Conservation (phyloP, 2,113 vertebrate species). For the Cyanistes caeruleus region DNA sequence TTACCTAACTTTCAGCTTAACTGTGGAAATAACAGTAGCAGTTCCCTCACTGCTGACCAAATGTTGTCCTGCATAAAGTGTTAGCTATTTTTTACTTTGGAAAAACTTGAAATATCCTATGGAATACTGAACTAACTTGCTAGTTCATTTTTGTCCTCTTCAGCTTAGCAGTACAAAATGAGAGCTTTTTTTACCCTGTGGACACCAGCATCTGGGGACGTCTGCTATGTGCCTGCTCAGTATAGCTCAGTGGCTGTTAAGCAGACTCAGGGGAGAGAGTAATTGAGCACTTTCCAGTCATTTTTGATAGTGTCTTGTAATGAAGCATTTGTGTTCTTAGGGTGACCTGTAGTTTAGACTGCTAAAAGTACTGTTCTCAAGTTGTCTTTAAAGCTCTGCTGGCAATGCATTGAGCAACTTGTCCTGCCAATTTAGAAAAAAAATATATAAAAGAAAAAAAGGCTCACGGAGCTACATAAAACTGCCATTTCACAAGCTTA, state of each 20-base stretch:
- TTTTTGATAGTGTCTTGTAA: background rate
- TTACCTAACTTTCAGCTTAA: background rate
- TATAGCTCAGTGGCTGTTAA: background rate
- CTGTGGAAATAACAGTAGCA: background rate
- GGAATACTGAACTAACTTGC: background rate
- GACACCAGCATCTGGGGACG: background rate
- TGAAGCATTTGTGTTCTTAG: background rate
- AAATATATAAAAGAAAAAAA: background rate
- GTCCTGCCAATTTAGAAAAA: background rate
- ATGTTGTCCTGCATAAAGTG: background rate
- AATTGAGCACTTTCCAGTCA: background rate
- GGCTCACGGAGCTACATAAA: background rate
- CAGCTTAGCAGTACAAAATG: background rate
- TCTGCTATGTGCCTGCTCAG: background rate
- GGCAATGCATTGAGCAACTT: background rate
- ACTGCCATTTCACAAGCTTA: background rate
- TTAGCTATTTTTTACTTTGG: background rate
- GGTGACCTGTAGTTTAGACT: background rate
- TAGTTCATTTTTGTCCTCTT: background rate
- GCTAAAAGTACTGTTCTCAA: background rate
- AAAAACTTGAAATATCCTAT: background rate
- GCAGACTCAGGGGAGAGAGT: background rate
- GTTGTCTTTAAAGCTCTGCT: slow-evolving; percentile 12
- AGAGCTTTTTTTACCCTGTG: background rate
- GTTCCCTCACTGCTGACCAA: background rate